These are phyloP conservation scores for Abrostola triplasia DNA, from an alignment of 2,888 invertebrate species.

Conservation along the genomic window DNA sequence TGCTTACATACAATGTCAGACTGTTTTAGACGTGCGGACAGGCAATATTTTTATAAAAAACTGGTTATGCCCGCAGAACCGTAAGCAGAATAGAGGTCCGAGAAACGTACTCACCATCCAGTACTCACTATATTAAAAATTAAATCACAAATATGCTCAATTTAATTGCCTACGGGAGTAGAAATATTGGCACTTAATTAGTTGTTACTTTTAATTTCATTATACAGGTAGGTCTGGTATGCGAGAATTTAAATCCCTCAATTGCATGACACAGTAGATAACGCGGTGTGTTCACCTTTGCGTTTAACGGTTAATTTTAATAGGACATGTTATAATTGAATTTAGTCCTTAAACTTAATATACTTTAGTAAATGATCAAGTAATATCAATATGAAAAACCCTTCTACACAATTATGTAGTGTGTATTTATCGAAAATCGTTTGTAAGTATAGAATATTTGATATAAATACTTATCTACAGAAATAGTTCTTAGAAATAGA, in stretches of 20 bases:
- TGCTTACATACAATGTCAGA: constrained; percentile 1
- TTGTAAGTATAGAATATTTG: too few species aligned
- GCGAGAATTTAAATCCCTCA: constrained; percentile 34
- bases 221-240: constrained; percentile 6
- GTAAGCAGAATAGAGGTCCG: too few species aligned
- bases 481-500: too few species aligned
- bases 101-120: not conserved
- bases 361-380: not conserved
- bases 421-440: too few species aligned
- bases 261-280: constrained; percentile 37
- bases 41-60: not conserved
- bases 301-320: constrained; percentile 44
- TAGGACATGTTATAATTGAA: constrained; percentile 33
- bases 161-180: not conserved
- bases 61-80: too few species aligned
- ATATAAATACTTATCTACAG: too few species aligned
- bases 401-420: too few species aligned
- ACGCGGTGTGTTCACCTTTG: constrained; percentile 38
- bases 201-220: constrained; percentile 9
- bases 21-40: not conserved
- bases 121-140: not conserved
- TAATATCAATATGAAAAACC: not conserved
- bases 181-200: constrained; percentile 7
- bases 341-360: too few species aligned
- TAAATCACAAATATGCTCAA: not conserved